A percentile compares a stretch with the other conserved stretches of the same genome.
Conservation (phyloP, 2,797 vertebrate species). For the Rhinella marina region DNA sequence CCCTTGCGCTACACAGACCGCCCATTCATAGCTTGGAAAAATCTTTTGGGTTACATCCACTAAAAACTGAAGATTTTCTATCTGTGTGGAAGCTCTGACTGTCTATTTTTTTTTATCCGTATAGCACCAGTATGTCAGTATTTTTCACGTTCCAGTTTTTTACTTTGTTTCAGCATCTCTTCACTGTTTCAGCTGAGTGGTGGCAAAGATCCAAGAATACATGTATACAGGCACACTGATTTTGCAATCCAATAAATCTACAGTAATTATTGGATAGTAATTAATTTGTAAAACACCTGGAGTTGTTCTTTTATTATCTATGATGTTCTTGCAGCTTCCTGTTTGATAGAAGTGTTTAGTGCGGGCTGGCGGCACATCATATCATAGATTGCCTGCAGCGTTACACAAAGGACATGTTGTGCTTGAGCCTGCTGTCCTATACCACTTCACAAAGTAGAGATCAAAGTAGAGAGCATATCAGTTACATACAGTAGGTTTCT, state of each 20-base stretch:
- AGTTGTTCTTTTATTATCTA: slow-evolving; percentile 17
- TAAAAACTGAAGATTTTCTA: no score
- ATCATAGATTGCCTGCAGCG: slow-evolving; percentile 1
- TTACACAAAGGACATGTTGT: not conserved
- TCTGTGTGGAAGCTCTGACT: no score
- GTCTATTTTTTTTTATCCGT: no score
- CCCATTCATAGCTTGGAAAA: no score
- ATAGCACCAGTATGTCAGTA: no score
- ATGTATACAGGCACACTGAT: not conserved
- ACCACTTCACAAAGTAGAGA: not conserved
- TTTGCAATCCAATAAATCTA: not conserved
- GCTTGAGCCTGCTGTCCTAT: not conserved
- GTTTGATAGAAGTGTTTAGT: not conserved
- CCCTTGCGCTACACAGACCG: no score
- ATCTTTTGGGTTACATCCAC: no score
- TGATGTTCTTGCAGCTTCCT: not conserved
- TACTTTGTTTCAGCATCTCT: no score
- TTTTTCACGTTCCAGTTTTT: no score
- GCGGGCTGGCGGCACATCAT: not conserved
- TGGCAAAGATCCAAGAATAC: not conserved
- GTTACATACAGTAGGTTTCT: not conserved
- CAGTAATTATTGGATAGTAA: not conserved
- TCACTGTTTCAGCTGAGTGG: not conserved
- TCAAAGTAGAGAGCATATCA: not conserved
- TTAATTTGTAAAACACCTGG: not conserved